phyloP scores from a whole-genome alignment of 2,113 vertebrate species.

The Dunckerocampus dactyliophorus region DNA sequence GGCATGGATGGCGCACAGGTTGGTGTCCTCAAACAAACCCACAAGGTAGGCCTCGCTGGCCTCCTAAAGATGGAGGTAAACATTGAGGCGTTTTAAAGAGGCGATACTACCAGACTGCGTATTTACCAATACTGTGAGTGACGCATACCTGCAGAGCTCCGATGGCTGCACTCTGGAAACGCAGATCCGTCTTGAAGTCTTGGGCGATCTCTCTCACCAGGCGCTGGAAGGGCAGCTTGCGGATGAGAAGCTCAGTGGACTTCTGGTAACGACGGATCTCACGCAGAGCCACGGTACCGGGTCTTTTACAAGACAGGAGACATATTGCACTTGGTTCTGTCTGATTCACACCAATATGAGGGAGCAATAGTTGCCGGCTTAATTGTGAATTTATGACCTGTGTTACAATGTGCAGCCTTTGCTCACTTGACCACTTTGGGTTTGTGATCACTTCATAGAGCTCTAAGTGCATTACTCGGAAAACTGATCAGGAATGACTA shows the following conservation, averaged over 20 bases:
- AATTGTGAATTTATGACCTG: neutral
- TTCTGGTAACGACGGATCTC: conserved; percentile 80
- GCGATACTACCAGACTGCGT: neutral
- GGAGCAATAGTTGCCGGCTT: too few relatives aligned
- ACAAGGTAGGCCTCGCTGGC: conserved; percentile 77
- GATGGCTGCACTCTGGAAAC: conserved; percentile 76
- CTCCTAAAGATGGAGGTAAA: conserved; percentile 48
- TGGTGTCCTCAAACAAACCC: conserved; percentile 77
- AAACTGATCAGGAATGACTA: too few relatives aligned
- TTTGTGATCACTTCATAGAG: too few relatives aligned
- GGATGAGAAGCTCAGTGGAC: conserved; percentile 78
- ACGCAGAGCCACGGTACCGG: conserved; percentile 76
- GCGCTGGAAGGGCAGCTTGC: conserved; percentile 80
- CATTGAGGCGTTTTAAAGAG: neutral
- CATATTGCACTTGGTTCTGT: neutral
- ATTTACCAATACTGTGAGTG: too few relatives aligned
- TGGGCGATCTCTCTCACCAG: conserved; percentile 79
- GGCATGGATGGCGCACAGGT: conserved; percentile 77
- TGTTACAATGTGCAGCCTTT: too few relatives aligned
- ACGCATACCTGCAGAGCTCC: conserved; percentile 72
- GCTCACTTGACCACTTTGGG: too few relatives aligned
- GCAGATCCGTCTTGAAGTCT: conserved; percentile 78
- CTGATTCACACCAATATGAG: neutral
- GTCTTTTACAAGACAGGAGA: conserved; percentile 32
- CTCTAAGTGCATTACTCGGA: too few relatives aligned